These are phyloP conservation scores for Vollenhovia emeryi DNA, from an alignment of 1,140 invertebrate species.

Conservation along the genomic window DNA sequence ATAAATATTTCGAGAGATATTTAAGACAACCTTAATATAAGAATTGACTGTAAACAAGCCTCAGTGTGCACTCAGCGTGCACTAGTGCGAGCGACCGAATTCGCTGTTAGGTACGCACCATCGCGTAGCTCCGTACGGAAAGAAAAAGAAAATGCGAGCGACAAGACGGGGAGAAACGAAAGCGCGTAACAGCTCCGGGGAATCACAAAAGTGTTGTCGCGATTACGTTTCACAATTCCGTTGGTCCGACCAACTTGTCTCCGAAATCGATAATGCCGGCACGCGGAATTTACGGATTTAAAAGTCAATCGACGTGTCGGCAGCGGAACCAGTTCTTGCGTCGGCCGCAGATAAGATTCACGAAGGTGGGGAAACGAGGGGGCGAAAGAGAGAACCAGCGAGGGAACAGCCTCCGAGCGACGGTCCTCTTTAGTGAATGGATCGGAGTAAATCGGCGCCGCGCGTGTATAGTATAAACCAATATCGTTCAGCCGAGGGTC, in stretches of 20 bases:
- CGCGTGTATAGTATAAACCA: slow-evolving; percentile 11
- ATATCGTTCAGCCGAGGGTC: slow-evolving; percentile 25
- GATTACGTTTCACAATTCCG: slow-evolving; percentile 9
- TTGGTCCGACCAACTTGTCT: not conserved
- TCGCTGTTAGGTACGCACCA: too few species aligned
- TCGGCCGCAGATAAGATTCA: not conserved
- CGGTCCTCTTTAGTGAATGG: slow-evolving; percentile 50
- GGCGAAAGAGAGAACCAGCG: not conserved
- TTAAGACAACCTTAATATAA: too few species aligned
- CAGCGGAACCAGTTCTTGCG: slow-evolving; percentile 62
- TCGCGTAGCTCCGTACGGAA: not conserved
- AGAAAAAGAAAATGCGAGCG: not conserved
- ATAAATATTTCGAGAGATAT: too few species aligned
- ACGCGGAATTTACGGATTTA: slow-evolving; percentile 56
- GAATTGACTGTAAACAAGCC: too few species aligned
- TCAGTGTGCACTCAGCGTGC: too few species aligned
- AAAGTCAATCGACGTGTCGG: slow-evolving; percentile 61
- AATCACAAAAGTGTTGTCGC: slow-evolving; percentile 32
- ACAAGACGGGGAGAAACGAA: not conserved
- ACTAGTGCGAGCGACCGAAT: too few species aligned
- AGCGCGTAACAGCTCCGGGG: not conserved
- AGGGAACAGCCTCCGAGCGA: slow-evolving; percentile 36
- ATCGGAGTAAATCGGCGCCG: slow-evolving; percentile 33
- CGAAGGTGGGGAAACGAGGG: slow-evolving; percentile 2
- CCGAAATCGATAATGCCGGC: slow-evolving; percentile 52